Conservation (phyloP, 2,113 vertebrate species). For the Scalopus aquaticus region DNA sequence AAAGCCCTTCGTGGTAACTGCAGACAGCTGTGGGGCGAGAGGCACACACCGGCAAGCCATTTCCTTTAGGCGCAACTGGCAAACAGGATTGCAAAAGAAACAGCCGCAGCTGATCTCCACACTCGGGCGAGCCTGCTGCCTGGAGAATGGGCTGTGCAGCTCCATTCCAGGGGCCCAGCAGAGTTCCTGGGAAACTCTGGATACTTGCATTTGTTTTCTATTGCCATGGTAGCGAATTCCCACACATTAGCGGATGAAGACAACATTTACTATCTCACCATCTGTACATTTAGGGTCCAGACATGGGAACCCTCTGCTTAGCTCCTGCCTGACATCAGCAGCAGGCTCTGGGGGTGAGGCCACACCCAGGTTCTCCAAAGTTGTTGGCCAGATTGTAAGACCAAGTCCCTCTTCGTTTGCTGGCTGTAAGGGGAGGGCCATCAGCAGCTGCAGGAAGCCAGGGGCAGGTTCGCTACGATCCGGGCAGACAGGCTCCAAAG, state of each 20-base stretch:
- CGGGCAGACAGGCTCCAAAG: too few relatives aligned
- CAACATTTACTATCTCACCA: background rate
- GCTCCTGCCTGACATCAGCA: background rate
- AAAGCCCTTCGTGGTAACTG: background rate
- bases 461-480: too few relatives aligned
- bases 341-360: background rate
- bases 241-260: background rate
- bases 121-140: background rate
- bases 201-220: background rate
- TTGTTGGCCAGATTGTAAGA: background rate
- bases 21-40: background rate
- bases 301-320: background rate
- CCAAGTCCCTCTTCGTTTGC: background rate
- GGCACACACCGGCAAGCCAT: background rate
- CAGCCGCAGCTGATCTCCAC: background rate
- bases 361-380: background rate
- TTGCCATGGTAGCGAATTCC: background rate
- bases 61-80: background rate
- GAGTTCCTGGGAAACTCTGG: background rate
- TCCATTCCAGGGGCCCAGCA: background rate
- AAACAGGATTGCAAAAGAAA: background rate
- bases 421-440: background rate
- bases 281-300: background rate
- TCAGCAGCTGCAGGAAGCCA: background rate
- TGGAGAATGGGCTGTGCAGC: background rate